Percentiles rank a stretch among this genome's conserved stretches.
Evolutionary conservation across 2,797 vertebrate genomes (phyloP).

Genomic region (Chelon labrosus): DNA sequence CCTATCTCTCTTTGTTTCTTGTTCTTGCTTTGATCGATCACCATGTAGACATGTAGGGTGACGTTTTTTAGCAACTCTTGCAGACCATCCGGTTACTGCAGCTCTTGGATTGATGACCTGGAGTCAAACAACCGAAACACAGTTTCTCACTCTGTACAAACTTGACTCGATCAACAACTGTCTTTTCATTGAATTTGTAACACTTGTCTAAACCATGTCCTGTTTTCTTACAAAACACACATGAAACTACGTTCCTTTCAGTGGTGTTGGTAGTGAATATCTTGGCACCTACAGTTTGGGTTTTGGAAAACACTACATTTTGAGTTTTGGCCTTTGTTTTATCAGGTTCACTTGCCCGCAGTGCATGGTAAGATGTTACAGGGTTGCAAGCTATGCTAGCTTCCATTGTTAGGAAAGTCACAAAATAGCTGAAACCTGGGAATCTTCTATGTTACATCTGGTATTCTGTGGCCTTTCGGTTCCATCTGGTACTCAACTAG

Average conservation of each 20-base stretch:
- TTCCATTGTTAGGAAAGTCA: slow-evolving; percentile 34
- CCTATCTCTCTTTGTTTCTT: not conserved
- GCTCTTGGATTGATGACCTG: slow-evolving; percentile 40
- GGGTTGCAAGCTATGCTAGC: slow-evolving; percentile 18
- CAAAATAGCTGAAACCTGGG: slow-evolving; percentile 38
- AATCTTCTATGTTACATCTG: slow-evolving; percentile 34
- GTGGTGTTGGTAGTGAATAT: too few relatives aligned
- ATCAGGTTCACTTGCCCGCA: not conserved
- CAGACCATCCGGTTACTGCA: slow-evolving; percentile 40
- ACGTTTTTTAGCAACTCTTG: slow-evolving; percentile 24
- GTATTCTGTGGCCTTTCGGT: slow-evolving; percentile 29
- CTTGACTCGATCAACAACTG: too few relatives aligned
- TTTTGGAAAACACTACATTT: too few relatives aligned
- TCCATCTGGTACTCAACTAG: slow-evolving; percentile 37
- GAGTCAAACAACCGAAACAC: too few relatives aligned
- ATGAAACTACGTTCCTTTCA: too few relatives aligned
- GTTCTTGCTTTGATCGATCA: slow-evolving; percentile 15
- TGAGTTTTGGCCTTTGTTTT: not conserved
- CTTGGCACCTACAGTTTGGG: too few relatives aligned
- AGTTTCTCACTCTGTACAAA: too few relatives aligned
- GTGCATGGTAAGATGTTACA: not conserved
- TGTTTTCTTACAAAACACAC: too few relatives aligned
- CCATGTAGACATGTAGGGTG: slow-evolving; percentile 49
- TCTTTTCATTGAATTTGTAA: too few relatives aligned
- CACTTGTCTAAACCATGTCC: too few relatives aligned